Percentiles rank a stretch among this genome's conserved stretches.
phyloP scores from a whole-genome alignment of 1,140 invertebrate genomes.

The Gonioctena quinquepunctata region DNA sequence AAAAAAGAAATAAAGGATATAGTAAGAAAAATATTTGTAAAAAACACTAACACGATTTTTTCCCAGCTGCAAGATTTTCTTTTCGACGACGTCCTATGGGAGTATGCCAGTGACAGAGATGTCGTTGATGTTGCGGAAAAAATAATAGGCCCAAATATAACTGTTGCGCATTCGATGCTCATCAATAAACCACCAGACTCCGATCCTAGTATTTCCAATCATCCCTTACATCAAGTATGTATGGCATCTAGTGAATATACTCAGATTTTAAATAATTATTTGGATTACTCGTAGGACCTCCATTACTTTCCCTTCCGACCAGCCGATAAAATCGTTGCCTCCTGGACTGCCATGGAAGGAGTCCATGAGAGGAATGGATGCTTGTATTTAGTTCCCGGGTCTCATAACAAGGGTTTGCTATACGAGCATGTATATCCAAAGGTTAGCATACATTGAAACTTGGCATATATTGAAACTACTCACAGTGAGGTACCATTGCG shows the following conservation, averaged over 20 bases:
- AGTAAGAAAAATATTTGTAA: too few relatives aligned
- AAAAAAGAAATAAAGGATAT: too few relatives aligned
- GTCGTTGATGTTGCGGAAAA: conserved; percentile 75
- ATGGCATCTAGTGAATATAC: too few relatives aligned
- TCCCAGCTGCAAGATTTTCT: conserved; percentile 76
- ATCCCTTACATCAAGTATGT: conserved; percentile 78
- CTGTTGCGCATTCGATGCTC: conserved; percentile 85
- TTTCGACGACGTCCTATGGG: conserved; percentile 70
- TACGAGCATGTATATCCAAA: conserved; percentile 75
- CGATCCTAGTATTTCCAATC: conserved; percentile 66
- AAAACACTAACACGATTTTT: too few relatives aligned
- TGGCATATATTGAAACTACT: too few relatives aligned
- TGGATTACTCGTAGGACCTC: conserved; percentile 72
- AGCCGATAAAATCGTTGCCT: conserved; percentile 75
- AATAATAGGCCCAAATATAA: conserved; percentile 80
- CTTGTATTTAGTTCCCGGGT: conserved; percentile 80
- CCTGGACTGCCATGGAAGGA: conserved; percentile 89
- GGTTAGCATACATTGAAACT: conserved; percentile 50
- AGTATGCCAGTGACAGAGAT: conserved; percentile 67
- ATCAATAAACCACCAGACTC: conserved; percentile 90
- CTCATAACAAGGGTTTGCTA: conserved; percentile 66
- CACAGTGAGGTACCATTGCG: too few relatives aligned
- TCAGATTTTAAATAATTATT: too few relatives aligned
- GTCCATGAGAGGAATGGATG: conserved; percentile 81
- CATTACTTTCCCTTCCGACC: conserved; percentile 89